Base-by-base conservation (phyloP, 2,888 invertebrate species). In the Maniola hyperantus region DNA sequence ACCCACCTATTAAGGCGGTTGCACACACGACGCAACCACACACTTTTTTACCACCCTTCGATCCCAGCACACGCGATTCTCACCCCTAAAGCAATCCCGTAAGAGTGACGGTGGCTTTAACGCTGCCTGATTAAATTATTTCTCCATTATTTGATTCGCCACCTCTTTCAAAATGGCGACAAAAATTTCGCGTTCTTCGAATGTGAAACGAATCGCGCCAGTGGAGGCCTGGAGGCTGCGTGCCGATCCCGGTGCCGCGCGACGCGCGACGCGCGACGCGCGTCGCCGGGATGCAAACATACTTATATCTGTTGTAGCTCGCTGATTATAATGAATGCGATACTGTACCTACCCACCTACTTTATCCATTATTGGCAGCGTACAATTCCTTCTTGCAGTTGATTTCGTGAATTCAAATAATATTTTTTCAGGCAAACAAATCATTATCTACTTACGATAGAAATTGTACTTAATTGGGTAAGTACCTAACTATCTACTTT, bases 141-240 rank as follows among this genome's bases (percentile, higher is more conserved):
- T 90, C 85, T 80, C 85, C 87, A 89, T 91, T 89, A 91, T 91
- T 88, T 86, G 87, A 91, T 89, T 90, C 89, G 80, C 88, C 89
- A 91, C 90, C 91, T 88, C 83, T 89, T 88, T 85, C 91, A 91
- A 91, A 83, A 91, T 91, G 91, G 91, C 91, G 85, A 83, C 84
- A 81, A 82, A 83, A 81, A 82, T 83, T 78, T 77, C 71, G 71
- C 74, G 75, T 67, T 55, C 65, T 66, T 57, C 62, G 63, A 54
- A 67, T 13, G 59, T n/a, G 46, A 1, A 6, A 26, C 15, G 58
- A 33, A 50, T 8, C 4, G 60, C 59, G 44, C 26, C 13, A 11
- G 33, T 20, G 20, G 58, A 8, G 34, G 10, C 26, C 7, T 7
- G 13, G 8, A 11, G 1, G 26, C n/a, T 15, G 36, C 39, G 39